These are phyloP conservation scores for Pelobates fuscus DNA, from an alignment of 2,113 vertebrate genomes.

Conservation along the genomic window DNA sequence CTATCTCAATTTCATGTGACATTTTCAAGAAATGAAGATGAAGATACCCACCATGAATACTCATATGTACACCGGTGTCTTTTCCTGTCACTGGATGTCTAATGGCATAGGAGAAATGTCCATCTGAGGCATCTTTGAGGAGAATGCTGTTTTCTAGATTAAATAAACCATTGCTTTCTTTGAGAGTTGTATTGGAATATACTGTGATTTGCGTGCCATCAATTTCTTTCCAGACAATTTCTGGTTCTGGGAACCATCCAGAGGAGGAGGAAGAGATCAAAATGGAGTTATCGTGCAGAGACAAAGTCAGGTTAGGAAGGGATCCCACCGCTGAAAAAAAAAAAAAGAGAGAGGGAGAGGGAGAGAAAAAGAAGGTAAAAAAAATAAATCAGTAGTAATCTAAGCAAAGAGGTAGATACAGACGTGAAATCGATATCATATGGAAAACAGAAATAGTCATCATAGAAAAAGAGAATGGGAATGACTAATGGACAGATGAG, in stretches of 20 bases:
- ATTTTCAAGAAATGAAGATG: not conserved
- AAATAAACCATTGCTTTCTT: slow-evolving; percentile 25
- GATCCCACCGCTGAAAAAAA: slow-evolving; percentile 20
- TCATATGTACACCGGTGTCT: slow-evolving; percentile 10
- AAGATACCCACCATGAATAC: slow-evolving; percentile 11
- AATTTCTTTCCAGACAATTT: slow-evolving; percentile 7
- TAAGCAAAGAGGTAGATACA: no score
- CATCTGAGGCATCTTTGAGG: not conserved
- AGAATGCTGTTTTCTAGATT: slow-evolving; percentile 6
- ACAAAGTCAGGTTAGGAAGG: slow-evolving; percentile 13
- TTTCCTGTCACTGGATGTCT: slow-evolving; percentile 13
- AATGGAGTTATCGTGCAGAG: not conserved
- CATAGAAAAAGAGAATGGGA: not conserved
- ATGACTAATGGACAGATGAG: no score
- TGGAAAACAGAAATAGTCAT: no score
- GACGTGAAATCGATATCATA: no score
- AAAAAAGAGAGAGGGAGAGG: not conserved
- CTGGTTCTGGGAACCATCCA: slow-evolving; percentile 29
- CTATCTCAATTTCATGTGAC: not conserved
- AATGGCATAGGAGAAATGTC: not conserved
- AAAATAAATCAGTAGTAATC: no score
- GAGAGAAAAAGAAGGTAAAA: not conserved
- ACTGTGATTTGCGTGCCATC: not conserved
- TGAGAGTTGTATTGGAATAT: not conserved
- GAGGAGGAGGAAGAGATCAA: slow-evolving; percentile 6